Percentiles rank a stretch among this genome's conserved stretches.
phyloP scores from a whole-genome alignment of 2,113 vertebrate genomes.

The Pollachius pollachius region DNA sequence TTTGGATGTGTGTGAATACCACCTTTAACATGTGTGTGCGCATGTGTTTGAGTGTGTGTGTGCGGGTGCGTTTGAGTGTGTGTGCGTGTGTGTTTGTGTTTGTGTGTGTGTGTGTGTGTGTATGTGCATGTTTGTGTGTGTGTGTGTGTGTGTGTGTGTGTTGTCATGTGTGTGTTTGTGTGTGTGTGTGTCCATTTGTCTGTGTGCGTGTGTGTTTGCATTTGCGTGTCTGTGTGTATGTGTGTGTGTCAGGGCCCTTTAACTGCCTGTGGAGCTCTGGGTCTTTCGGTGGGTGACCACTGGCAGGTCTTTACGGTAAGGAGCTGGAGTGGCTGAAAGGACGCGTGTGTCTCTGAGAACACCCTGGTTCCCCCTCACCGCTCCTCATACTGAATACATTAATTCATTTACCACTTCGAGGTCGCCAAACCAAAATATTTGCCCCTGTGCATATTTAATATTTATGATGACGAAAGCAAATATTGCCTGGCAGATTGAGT shows the following conservation, averaged over 20 bases:
- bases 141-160: constrained; percentile 12
- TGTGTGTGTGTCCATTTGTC: no score
- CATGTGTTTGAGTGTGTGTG: no score
- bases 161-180: no score
- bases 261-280: constrained; percentile 43
- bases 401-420: constrained; percentile 75
- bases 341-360: constrained; percentile 52
- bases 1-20: no score
- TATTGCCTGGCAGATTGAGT: constrained; percentile 66
- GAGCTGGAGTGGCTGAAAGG: constrained; percentile 57
- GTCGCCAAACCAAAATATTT: constrained; percentile 76
- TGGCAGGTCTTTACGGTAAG: constrained; percentile 68
- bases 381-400: constrained; percentile 63
- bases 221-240: no score
- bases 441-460: constrained; percentile 72
- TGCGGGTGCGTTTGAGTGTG: no score
- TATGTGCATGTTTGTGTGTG: no score
- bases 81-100: no score
- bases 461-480: constrained; percentile 77
- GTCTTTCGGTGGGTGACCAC: constrained; percentile 53
- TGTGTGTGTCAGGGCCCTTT: constrained; percentile 23
- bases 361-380: constrained; percentile 45
- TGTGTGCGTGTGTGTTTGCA: no score
- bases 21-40: no score
- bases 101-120: no score